Evolutionary conservation across 2,888 invertebrate genomes (phyloP), one percentile per base, ranked within the genome.

Genomic region (Holacanthella duospinosa): DNA sequence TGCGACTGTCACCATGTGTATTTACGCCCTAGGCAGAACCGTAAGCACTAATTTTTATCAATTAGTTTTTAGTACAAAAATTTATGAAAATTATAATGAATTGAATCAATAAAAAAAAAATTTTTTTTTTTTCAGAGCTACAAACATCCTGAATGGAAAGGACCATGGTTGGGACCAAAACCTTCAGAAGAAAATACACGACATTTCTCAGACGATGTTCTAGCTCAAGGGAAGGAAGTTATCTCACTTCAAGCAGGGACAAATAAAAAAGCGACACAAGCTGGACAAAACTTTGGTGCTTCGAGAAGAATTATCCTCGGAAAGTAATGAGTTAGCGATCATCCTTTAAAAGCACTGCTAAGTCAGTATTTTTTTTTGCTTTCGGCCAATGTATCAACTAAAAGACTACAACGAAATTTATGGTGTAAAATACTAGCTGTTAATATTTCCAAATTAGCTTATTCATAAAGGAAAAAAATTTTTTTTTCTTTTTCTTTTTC

Each of bases 181-280:
- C 93, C 93, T 55, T 82, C 91, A 4, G 91, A 92, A 74, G 89
- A 89, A 75, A 88, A 91, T 79, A 82, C 82, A 61, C 82, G 91
- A 3, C 85, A 88, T 59, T 93, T 89, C 80, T 84, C 86, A 63
- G 88, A 89, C 72, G 86, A 88, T 70, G 87, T 89, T 69, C 80
- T 93, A 60, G 81, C 88, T 43, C 91, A 92, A 27, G 89, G 92
- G 0, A 86, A 92, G 74, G 81, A 84, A 21, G 84, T 93, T 44
- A 93, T 93, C 73, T 89, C 89, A 25, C 82, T 93, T 2, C 93
- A 93, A 78, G 90, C 89, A 57, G 93, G 93, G 44, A 85, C 85
- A 70, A 93, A 93, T 79, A 87, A 87, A 74, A 84, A 87, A 19
- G 91, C 92, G 12, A 86, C 85, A 43, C 91, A 92, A 75, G 85